Conservation (phyloP, 1,140 invertebrate species). For the Conus betulinus region DNA sequence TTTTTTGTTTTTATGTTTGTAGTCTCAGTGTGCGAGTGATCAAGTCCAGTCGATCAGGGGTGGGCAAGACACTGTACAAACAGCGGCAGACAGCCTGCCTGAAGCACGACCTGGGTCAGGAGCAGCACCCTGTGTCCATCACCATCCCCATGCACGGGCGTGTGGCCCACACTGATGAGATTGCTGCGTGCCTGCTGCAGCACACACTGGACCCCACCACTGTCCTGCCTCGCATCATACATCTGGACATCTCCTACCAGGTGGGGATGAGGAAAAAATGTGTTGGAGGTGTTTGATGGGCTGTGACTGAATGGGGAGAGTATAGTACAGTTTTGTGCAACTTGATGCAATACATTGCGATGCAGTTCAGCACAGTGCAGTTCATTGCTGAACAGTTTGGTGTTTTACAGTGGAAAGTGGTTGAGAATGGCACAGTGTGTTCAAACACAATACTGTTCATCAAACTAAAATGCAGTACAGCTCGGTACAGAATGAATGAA, state of each 20-base stretch:
- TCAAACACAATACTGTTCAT: too few species aligned
- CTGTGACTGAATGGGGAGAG: too few species aligned
- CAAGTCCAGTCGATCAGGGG: slow-evolving; percentile 66
- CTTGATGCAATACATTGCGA: neutral
- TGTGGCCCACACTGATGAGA: slow-evolving; percentile 46
- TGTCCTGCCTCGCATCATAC: slow-evolving; percentile 58
- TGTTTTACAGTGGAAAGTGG: too few species aligned
- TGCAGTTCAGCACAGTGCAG: neutral
- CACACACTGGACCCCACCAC: slow-evolving; percentile 47
- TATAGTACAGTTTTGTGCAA: neutral
- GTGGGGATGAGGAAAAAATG: slow-evolving; percentile 38
- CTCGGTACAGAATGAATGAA: too few species aligned
- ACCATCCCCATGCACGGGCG: slow-evolving; percentile 62
- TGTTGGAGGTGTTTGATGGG: too few species aligned
- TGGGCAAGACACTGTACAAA: slow-evolving; percentile 67
- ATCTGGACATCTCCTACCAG: slow-evolving; percentile 69
- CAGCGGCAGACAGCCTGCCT: slow-evolving; percentile 52
- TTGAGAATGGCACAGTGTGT: too few species aligned
- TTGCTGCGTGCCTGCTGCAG: slow-evolving; percentile 50
- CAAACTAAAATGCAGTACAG: too few species aligned
- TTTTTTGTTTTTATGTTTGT: neutral
- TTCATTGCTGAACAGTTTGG: too few species aligned
- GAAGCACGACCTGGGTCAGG: slow-evolving; percentile 8
- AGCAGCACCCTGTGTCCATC: slow-evolving; percentile 27
- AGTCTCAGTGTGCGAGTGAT: slow-evolving; percentile 35